Evolutionary conservation across 2,888 invertebrate species (phyloP).

Genomic region (Ferdinandea cuprea): DNA sequence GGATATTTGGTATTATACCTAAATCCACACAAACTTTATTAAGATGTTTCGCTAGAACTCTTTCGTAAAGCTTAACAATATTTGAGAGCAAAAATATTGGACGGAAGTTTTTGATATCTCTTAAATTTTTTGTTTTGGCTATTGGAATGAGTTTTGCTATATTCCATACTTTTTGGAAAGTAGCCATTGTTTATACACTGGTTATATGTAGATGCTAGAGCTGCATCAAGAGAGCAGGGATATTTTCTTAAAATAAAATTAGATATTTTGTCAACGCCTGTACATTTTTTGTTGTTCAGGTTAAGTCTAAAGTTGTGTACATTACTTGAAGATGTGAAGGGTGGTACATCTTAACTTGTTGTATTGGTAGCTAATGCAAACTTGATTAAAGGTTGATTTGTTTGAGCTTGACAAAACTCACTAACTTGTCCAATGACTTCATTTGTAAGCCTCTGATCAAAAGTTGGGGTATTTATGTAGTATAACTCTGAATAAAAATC

Average conservation of each 20-base stretch:
- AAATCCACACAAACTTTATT: neutral
- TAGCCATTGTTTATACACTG: conserved; percentile 11
- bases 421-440: neutral
- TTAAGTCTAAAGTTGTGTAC: neutral
- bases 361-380: conserved; percentile 1
- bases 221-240: neutral
- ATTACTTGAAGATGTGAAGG: neutral
- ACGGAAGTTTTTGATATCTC: conserved; percentile 9
- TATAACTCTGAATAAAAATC: conserved; percentile 14
- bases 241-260: conserved; percentile 20
- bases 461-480: too few relatives aligned
- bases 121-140: too few relatives aligned
- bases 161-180: conserved; percentile 3
- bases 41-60: neutral
- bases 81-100: conserved; percentile 7
- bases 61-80: conserved; percentile 3
- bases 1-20: neutral
- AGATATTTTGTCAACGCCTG: conserved; percentile 8
- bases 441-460: neutral
- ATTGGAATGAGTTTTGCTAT: too few relatives aligned
- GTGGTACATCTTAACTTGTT: neutral
- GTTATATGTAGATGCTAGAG: neutral
- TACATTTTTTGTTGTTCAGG: conserved; percentile 5
- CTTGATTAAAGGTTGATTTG: neutral
- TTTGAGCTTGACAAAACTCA: neutral